These are phyloP conservation scores for Himalopsyche tibetana DNA, from an alignment of 2,888 invertebrate genomes.

Conservation along the genomic window DNA sequence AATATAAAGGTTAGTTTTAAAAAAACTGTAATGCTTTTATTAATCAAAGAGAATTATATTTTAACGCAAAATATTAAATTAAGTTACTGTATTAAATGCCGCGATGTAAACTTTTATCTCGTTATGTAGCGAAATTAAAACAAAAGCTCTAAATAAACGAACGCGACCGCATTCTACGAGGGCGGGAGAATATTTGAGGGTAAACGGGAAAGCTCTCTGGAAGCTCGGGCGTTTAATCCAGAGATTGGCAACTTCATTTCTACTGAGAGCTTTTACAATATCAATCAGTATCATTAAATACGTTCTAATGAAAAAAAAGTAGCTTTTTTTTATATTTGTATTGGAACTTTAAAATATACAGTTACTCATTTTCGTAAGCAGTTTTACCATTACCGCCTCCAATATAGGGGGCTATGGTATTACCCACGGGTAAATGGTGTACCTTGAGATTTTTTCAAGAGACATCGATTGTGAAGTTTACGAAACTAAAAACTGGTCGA, in stretches of 20 bases:
- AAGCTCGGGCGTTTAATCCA: background rate
- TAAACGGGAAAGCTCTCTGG: background rate
- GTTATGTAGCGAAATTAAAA: background rate
- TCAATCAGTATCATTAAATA: no score
- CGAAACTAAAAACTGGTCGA: no score
- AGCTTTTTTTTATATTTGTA: no score
- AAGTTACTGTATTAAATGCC: background rate
- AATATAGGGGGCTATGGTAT: no score
- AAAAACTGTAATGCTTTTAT: background rate
- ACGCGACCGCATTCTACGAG: conserved; percentile 41
- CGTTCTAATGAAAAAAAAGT: no score
- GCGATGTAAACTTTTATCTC: background rate
- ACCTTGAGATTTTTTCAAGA: no score
- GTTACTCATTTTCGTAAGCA: no score
- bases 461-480: no score
- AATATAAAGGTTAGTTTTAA: background rate
- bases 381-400: no score
- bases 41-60: background rate
- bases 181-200: conserved; percentile 39
- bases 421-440: no score
- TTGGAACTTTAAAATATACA: no score
- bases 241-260: background rate
- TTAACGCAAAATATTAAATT: background rate
- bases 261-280: background rate
- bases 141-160: background rate